phyloP scores from a whole-genome alignment of 2,888 invertebrate species.

The Acronicta psi region DNA sequence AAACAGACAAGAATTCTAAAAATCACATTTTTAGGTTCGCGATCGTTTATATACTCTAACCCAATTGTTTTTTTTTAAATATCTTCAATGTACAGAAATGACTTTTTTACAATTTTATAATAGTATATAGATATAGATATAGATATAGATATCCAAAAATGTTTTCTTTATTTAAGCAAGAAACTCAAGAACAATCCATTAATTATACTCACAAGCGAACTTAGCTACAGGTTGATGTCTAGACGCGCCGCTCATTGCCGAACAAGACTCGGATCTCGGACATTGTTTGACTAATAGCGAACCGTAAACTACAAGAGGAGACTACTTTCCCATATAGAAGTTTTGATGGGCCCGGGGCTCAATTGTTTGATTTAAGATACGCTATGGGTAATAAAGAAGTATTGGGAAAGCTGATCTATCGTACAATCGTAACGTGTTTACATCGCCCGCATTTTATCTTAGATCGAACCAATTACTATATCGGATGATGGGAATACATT shows the following conservation, averaged over 20 bases:
- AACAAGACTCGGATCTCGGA: slow-evolving; percentile 69
- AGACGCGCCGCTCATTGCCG: slow-evolving; percentile 59
- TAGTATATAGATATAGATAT: too few relatives aligned
- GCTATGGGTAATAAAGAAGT: slow-evolving; percentile 55
- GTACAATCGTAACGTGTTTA: slow-evolving; percentile 45
- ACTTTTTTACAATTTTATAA: too few relatives aligned
- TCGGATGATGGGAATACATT: slow-evolving; percentile 42
- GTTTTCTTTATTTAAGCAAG: background rate
- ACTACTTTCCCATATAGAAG: slow-evolving; percentile 74
- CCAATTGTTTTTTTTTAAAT: too few relatives aligned
- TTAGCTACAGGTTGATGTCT: slow-evolving; percentile 48
- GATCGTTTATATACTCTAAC: too few relatives aligned
- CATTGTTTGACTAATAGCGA: slow-evolving; percentile 78
- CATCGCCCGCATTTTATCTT: slow-evolving; percentile 45
- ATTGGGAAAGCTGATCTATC: slow-evolving; percentile 56
- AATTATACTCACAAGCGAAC: slow-evolving; percentile 10
- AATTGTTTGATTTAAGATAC: slow-evolving; percentile 65
- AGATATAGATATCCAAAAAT: too few relatives aligned
- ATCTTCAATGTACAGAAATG: too few relatives aligned
- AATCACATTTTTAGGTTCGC: too few relatives aligned
- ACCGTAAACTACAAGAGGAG: slow-evolving; percentile 59
- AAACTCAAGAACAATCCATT: background rate
- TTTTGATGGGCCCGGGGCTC: slow-evolving; percentile 62
- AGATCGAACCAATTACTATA: slow-evolving; percentile 51
- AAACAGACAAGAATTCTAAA: too few relatives aligned